Evolutionary conservation across 2,113 vertebrate species (phyloP), one percentile per base, ranked within the genome.

Genomic region (Gallinago media): DNA sequence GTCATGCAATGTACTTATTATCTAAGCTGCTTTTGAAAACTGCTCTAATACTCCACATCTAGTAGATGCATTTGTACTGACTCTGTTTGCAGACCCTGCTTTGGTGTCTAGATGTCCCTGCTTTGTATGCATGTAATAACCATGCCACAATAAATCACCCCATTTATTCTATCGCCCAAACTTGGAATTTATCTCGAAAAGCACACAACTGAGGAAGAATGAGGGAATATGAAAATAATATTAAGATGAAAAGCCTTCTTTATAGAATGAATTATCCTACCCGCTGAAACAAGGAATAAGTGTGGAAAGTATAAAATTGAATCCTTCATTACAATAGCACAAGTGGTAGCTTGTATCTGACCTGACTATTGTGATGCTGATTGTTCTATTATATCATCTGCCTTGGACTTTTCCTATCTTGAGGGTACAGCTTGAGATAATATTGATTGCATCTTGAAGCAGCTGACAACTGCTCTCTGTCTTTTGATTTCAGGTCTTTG

Each of bases 1-100:
- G 95, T 97, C 96, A 97, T 84, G 91, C 61, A 2, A 65, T n/a
- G 94, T 75, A 75, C 76, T 96, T 95, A 55, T 44, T 77, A 95
- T 84, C 86, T 91, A 96, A 94, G 86, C 91, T 63, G 92, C 94
- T 84, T 92, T 84, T 67, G 79, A 23, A 91, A 95, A 84, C 62
- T 19, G 55, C 80, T 92, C 36, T 88, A 50, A 79, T 54, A 40
- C 19, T 72, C 26, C 58, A 32, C 78, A 65, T 46, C 9, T 34
- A 55, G 50, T 22, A 23, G 55, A 27, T 55, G 23, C 50, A 4
- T 85, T 83, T 56, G 62, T 49, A 49, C 40, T n/a, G 32, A 15
- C 6, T 4, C 26, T 40, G 2, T 77, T 75, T 92, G 88, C 83
- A 91, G 50, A 55, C 34, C 2, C 29, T 71, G 42, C 75, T 71